Evolutionary conservation across 2,113 vertebrate genomes (phyloP).

Genomic region (Brevimyrus niger): DNA sequence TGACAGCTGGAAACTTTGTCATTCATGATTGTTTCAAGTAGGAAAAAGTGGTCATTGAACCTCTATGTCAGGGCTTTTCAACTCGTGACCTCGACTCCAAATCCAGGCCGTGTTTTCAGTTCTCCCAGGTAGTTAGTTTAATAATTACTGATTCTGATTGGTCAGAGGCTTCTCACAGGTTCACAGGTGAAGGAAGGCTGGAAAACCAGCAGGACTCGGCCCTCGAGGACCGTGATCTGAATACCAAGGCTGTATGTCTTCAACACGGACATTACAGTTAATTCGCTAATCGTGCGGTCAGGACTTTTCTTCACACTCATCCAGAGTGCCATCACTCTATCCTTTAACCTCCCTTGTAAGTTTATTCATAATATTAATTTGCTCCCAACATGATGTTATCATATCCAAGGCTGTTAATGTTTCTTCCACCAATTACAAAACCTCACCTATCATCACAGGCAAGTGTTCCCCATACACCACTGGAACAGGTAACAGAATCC

Average conservation of each 20-base stretch:
- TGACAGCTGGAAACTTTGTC: not conserved
- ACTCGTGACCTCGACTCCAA: too few species aligned
- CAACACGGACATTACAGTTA: not conserved
- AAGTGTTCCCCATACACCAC: not conserved
- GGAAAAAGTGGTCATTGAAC: not conserved
- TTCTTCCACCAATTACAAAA: not conserved
- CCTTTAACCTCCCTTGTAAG: not conserved
- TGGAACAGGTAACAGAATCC: not conserved
- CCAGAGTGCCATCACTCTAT: not conserved
- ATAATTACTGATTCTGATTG: too few species aligned
- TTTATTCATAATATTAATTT: not conserved
- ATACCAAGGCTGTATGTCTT: not conserved
- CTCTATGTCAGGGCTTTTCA: not conserved
- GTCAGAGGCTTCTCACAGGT: too few species aligned
- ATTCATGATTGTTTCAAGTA: not conserved
- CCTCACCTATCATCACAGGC: not conserved
- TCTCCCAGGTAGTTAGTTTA: too few species aligned
- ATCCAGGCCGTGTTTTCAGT: too few species aligned
- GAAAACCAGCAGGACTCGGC: too few species aligned
- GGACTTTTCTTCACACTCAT: not conserved
- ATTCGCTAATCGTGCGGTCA: not conserved
- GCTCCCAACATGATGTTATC: not conserved
- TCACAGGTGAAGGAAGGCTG: too few species aligned
- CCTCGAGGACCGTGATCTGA: too few species aligned
- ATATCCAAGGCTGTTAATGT: not conserved